Percentiles rank a stretch among this genome's conserved stretches.
These are phyloP conservation scores for Hydropsyche tenuis DNA, from an alignment of 1,140 invertebrate genomes.

Conservation along the genomic window DNA sequence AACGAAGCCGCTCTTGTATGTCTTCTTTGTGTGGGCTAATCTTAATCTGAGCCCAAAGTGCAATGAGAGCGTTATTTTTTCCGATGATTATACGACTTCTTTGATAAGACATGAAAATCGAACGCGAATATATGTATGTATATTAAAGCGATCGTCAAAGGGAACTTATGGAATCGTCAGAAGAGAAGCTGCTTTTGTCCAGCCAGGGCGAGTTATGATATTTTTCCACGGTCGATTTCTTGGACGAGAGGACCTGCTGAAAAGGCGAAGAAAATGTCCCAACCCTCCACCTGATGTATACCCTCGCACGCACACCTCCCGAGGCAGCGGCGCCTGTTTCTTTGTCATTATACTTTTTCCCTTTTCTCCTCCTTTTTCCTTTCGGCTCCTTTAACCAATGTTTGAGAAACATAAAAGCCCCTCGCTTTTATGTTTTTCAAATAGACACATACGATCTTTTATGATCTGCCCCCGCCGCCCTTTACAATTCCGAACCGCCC, in stretches of 20 bases:
- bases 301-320: constrained; percentile 11
- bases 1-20: too few relatives aligned
- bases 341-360: constrained; percentile 44
- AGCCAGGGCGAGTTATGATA: not conserved
- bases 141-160: not conserved
- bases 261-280: constrained; percentile 34
- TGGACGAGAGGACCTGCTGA: not conserved
- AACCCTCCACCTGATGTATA: too few relatives aligned
- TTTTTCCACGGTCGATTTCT: constrained; percentile 26
- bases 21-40: too few relatives aligned
- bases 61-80: too few relatives aligned
- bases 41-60: too few relatives aligned
- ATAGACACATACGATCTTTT: constrained; percentile 51
- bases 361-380: constrained; percentile 19
- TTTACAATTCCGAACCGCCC: constrained; percentile 44
- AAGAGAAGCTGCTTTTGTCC: constrained; percentile 5
- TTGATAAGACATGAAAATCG: too few relatives aligned
- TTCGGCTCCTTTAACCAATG: constrained; percentile 49
- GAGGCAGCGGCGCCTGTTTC: constrained; percentile 20
- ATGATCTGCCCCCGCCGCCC: constrained; percentile 44
- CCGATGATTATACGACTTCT: too few relatives aligned
- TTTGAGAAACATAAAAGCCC: constrained; percentile 50
- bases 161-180: not conserved
- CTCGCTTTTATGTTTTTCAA: constrained; percentile 50
- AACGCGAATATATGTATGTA: not conserved